Evolutionary conservation across 2,113 vertebrate genomes (phyloP).

Genomic region (Gasterosteus nipponicus): DNA sequence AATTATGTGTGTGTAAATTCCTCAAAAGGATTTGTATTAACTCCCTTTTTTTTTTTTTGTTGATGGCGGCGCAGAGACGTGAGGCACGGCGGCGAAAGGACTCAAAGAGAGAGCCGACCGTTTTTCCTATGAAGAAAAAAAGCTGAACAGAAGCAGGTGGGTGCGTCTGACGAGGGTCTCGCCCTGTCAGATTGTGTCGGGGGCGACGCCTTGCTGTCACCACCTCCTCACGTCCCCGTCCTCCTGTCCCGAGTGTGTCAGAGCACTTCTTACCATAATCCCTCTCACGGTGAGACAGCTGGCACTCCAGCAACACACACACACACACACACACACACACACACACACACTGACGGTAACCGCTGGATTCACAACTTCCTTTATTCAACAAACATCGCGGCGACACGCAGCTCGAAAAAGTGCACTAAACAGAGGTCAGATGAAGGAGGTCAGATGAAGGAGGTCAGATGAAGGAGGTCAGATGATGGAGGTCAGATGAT

Average conservation of each 20-base stretch:
- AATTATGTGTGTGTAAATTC: slow-evolving; percentile 81
- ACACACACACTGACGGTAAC: slow-evolving; percentile 15
- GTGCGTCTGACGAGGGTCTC: slow-evolving; percentile 35
- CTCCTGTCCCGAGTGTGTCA: slow-evolving; percentile 50
- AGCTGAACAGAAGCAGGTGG: slow-evolving; percentile 56
- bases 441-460: no score
- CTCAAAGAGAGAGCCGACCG: slow-evolving; percentile 44
- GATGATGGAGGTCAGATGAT: no score
- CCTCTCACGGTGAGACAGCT: slow-evolving; percentile 65
- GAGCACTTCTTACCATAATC: slow-evolving; percentile 72
- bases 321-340: slow-evolving; percentile 16
- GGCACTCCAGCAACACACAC: slow-evolving; percentile 70
- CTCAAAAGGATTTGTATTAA: slow-evolving; percentile 81
- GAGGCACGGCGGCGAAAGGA: slow-evolving; percentile 49
- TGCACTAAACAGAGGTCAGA: background rate
- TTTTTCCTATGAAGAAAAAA: slow-evolving; percentile 51
- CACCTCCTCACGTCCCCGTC: slow-evolving; percentile 32
- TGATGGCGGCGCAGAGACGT: slow-evolving; percentile 68
- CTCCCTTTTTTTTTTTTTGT: slow-evolving; percentile 50
- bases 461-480: no score
- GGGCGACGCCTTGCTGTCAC: slow-evolving; percentile 38
- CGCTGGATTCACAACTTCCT: slow-evolving; percentile 1
- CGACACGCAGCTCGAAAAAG: slow-evolving; percentile 2
- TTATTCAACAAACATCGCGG: slow-evolving; percentile 10
- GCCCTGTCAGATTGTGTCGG: slow-evolving; percentile 38